Conservation (phyloP, 2,888 invertebrate genomes). For the Synanthedon formicaeformis region DNA sequence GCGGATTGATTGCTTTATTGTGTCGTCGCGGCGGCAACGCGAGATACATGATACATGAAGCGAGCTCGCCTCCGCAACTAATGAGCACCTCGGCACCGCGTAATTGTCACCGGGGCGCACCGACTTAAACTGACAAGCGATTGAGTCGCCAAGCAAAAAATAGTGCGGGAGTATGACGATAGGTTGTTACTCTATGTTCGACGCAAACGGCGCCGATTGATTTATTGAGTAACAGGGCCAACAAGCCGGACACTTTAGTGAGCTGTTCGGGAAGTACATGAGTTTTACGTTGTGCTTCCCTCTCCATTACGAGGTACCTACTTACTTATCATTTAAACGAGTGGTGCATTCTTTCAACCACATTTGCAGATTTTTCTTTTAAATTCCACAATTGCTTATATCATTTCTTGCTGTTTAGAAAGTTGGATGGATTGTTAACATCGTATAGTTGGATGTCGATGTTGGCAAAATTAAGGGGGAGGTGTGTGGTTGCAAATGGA, state of each 20-base stretch:
- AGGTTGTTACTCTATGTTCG: conserved; percentile 27
- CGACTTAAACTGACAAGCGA: conserved; percentile 20
- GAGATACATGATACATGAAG: conserved; percentile 66
- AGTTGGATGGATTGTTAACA: not conserved
- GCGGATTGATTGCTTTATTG: conserved; percentile 67
- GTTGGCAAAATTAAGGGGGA: too few relatives aligned
- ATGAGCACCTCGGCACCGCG: conserved; percentile 46
- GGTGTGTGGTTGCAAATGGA: conserved; percentile 17
- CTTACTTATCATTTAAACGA: too few relatives aligned
- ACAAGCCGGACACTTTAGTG: conserved; percentile 8
- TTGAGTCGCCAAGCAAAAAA: conserved; percentile 43
- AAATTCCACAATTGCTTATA: too few relatives aligned
- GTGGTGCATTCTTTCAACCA: too few relatives aligned
- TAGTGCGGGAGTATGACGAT: conserved; percentile 31
- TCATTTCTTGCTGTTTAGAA: too few relatives aligned
- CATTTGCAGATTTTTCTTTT: too few relatives aligned
- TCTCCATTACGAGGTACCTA: too few relatives aligned
- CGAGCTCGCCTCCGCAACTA: conserved; percentile 40
- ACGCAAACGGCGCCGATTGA: conserved; percentile 26
- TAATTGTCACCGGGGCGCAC: conserved; percentile 41
- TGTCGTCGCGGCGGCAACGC: conserved; percentile 46
- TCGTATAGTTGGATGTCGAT: too few relatives aligned
- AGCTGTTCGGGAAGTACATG: conserved; percentile 9
- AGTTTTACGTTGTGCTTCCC: too few relatives aligned
- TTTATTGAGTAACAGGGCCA: conserved; percentile 20